phyloP scores from a whole-genome alignment of 1,140 invertebrate species.

The Polyergus mexicanus region DNA sequence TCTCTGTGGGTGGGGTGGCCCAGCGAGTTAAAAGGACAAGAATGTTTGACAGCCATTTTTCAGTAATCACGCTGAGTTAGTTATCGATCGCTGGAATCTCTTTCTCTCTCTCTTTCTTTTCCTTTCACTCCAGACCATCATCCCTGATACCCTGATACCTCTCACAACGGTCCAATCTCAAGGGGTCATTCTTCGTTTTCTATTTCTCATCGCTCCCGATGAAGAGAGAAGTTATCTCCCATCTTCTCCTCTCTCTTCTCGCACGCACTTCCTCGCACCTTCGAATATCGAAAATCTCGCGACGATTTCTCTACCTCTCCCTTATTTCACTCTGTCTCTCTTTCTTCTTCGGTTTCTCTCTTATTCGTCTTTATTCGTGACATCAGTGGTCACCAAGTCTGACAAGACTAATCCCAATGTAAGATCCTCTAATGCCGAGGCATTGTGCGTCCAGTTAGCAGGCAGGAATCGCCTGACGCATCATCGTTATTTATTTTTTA shows the following conservation, averaged over 20 bases:
- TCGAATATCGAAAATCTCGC: slow-evolving; percentile 70
- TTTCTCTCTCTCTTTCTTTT: slow-evolving; percentile 67
- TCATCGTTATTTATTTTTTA: slow-evolving; percentile 80
- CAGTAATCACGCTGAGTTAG: slow-evolving; percentile 84
- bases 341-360: slow-evolving; percentile 27
- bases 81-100: slow-evolving; percentile 84
- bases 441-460: slow-evolving; percentile 84
- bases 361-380: slow-evolving; percentile 41
- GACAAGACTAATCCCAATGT: slow-evolving; percentile 65
- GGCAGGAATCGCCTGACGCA: slow-evolving; percentile 78
- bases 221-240: slow-evolving; percentile 81
- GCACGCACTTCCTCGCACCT: slow-evolving; percentile 44
- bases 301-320: slow-evolving; percentile 72
- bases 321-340: slow-evolving; percentile 52
- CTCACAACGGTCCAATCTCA: slow-evolving; percentile 76
- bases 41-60: slow-evolving; percentile 87
- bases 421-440: slow-evolving; percentile 75
- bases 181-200: slow-evolving; percentile 80
- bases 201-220: slow-evolving; percentile 81
- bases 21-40: slow-evolving; percentile 83
- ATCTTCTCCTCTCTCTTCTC: slow-evolving; percentile 73
- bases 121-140: slow-evolving; percentile 71
- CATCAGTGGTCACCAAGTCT: slow-evolving; percentile 61
- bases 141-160: slow-evolving; percentile 65
- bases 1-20: slow-evolving; percentile 78